Base-by-base conservation (phyloP, 2,888 invertebrate genomes). In the Dynastes tityus region DNA sequence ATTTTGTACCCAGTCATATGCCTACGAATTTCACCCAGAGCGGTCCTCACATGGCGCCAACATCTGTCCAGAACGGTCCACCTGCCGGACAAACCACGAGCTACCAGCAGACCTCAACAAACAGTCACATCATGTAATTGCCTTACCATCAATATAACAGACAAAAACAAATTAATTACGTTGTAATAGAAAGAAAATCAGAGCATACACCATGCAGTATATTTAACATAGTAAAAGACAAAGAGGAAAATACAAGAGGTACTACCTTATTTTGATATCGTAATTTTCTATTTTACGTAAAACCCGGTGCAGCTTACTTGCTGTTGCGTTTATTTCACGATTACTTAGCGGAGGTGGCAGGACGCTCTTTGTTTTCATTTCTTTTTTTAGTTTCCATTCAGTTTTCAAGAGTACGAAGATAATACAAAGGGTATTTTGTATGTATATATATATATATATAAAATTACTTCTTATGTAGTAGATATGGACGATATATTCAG, bases 51-150 rank as follows among this genome's bases (percentile, higher is more conserved):
- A 32, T 80, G 55, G 32, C 58, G 37, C 75, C 71, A 53, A 61
- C 77, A 16, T 40, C 27, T 9, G 32, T 76, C 13, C 80, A 80
- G 51, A 81, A 78, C 63, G 81, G 81, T 45, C 81, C 80, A 16
- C 79, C 76, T 45, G 79, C 73, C 13, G 78, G 80, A 9, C 82
- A 80, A 78, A 80, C 78, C 53, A 78, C 78, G n/a, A 73, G 64
- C 27, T 83, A 79, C 67, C 80, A 81, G 55, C 79, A 80, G 37
- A 65, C 82, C 58, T 81, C 82, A 11, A 45, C 45, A 32, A 83
- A 83, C 80, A 81, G 83, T 78, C 83, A 83, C 70, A 81, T 82
- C 67, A 82, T 82, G 82, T 83, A 83, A 81, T 79, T 79, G 74
- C 45, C 65, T 78, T 79, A 74, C 6, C 32, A 74, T 8, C 45